These are phyloP conservation scores for Lanius collurio DNA, from an alignment of 2,113 vertebrate genomes.

Conservation along the genomic window DNA sequence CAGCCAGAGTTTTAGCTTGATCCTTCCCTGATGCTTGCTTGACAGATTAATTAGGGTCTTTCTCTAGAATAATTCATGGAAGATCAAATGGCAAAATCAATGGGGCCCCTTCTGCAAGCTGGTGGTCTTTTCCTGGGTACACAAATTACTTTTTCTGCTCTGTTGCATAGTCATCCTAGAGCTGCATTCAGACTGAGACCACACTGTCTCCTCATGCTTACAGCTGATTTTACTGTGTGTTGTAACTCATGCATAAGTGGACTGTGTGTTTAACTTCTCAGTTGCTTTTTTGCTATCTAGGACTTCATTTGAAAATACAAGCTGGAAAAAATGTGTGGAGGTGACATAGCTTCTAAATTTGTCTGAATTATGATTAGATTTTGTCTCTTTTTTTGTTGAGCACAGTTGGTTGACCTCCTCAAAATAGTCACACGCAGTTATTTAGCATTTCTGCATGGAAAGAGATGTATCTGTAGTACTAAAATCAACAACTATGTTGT, in stretches of 20 bases:
- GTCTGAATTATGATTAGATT: not conserved
- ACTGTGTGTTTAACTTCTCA: not conserved
- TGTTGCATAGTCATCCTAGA: accelerated
- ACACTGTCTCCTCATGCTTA: accelerated
- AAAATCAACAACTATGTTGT: not conserved
- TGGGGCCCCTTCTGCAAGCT: not conserved
- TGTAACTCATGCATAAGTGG: not conserved
- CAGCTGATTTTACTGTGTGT: not conserved
- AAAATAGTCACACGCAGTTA: not conserved
- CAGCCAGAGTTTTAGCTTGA: not conserved
- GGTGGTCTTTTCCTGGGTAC: not conserved
- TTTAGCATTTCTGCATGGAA: not conserved
- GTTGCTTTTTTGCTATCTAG: not conserved
- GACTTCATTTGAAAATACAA: not conserved
- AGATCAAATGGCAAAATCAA: not conserved
- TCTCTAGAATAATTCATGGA: not conserved
- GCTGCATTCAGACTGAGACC: not conserved
- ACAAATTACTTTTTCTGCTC: not conserved
- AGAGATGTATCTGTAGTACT: not conserved
- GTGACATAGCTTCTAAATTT: not conserved
- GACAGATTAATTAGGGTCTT: not conserved
- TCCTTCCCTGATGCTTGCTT: not conserved
- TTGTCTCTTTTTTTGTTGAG: not conserved
- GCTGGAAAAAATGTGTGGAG: not conserved
- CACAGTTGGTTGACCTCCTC: not conserved